Evolutionary conservation across 2,797 vertebrate genomes (phyloP), one percentile per base, ranked within the genome.

Genomic region (Tapera naevia): DNA sequence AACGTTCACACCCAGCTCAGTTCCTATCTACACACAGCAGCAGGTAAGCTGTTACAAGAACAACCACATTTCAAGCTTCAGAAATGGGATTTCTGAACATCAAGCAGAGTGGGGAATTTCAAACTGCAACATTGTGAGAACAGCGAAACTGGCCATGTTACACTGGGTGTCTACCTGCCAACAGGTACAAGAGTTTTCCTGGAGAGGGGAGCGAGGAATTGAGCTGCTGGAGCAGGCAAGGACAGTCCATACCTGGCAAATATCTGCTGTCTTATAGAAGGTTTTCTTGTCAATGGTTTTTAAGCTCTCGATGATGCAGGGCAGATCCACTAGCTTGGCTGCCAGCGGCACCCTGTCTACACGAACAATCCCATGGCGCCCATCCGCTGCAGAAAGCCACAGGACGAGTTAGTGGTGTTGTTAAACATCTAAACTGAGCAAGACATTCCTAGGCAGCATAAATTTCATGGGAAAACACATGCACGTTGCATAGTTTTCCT

Each of bases 241-340:
- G 67, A 82, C 53, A 53, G 46, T 22, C 43, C 94, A 25, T 98
- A 99, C 99, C 99, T 99, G 99, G 93, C 98, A 99, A 93, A 99
- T 97, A 96, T 99, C 99, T 4, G 99, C 99, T 17, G 99, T 99
- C 96, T 99, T 99, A 94, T 99, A 99, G 97, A 99, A 99, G 5
- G 98, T 99, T 97, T 99, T 99, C 97, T 99, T 99, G 97, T 99
- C 99, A 28, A 99, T 98, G 3, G 99, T 99, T 98, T 99, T 99
- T 62, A 99, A 95, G 80, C 99, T 99, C 96, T 98, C 99, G 0
- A 98, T 97, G 97, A 98, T 98, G 88, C 99, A 99, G 37, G 99
- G 99, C 92, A 99, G 97, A 94, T 99, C 99, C 88, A 99, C 99
- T 94, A 99, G 95, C 96, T 99, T 99, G 94, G 99, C 99, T 24